These are phyloP conservation scores for Falco biarmicus DNA, from an alignment of 2,797 vertebrate genomes.

Conservation along the genomic window DNA sequence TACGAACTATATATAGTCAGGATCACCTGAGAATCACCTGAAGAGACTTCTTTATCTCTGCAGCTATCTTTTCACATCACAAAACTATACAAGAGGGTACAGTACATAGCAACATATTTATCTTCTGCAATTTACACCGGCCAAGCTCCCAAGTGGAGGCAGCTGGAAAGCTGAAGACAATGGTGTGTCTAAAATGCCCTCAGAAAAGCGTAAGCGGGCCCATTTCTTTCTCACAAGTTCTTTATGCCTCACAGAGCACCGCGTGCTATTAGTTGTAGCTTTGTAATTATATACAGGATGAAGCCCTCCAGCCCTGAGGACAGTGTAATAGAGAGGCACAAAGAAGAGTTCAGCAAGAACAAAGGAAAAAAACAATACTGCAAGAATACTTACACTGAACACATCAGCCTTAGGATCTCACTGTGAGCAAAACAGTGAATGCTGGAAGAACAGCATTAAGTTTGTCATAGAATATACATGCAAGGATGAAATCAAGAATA, in stretches of 20 bases:
- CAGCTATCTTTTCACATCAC: not conserved
- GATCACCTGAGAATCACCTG: not conserved
- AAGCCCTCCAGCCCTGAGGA: not conserved
- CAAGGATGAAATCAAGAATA: not conserved
- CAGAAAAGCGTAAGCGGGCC: accelerated
- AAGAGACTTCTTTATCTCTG: not conserved
- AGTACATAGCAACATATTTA: not conserved
- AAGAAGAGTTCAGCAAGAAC: not conserved
- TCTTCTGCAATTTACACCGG: not conserved
- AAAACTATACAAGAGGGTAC: not conserved
- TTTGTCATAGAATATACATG: not conserved
- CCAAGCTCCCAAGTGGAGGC: not conserved
- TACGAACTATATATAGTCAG: not conserved
- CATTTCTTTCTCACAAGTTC: not conserved
- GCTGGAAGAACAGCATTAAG: not conserved
- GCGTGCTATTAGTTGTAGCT: not conserved
- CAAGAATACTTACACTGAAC: not conserved
- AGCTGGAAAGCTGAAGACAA: not conserved
- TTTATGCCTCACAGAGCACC: not conserved
- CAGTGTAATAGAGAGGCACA: not conserved
- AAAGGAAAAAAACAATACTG: not conserved
- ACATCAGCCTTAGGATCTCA: not conserved
- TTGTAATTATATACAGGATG: not conserved
- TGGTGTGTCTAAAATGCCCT: not conserved
- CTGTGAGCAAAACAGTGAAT: not conserved